Evolutionary conservation across 2,888 invertebrate genomes (phyloP).

Genomic region (Erebia ligea): DNA sequence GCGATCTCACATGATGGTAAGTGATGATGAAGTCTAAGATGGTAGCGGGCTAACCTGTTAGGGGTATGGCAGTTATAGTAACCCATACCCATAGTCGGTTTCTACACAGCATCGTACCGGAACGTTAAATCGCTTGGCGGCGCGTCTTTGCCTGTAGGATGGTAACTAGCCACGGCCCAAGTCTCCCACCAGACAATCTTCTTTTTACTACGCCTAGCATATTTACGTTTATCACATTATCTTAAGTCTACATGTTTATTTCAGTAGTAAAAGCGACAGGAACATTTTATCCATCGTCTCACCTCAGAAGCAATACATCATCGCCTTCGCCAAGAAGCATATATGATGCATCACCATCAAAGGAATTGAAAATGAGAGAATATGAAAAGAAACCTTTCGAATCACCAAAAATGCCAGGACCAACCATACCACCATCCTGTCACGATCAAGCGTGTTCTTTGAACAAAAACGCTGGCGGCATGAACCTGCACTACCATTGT

Average conservation of each 20-base stretch:
- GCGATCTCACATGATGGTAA: too few relatives aligned
- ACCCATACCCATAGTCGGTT: too few relatives aligned
- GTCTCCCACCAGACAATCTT: too few relatives aligned
- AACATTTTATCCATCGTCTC: conserved; percentile 94
- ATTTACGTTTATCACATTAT: conserved; percentile 22
- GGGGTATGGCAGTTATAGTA: too few relatives aligned
- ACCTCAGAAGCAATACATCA: conserved; percentile 81
- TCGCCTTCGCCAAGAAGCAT: conserved; percentile 80
- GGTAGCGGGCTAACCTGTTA: too few relatives aligned
- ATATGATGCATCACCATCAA: conserved; percentile 81
- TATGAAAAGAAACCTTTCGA: conserved; percentile 71
- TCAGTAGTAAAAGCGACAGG: conserved; percentile 96
- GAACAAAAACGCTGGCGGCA: conserved; percentile 74
- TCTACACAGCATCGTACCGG: too few relatives aligned
- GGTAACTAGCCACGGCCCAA: too few relatives aligned
- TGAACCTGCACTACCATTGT: conserved; percentile 78
- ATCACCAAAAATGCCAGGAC: conserved; percentile 63
- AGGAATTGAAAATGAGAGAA: conserved; percentile 75
- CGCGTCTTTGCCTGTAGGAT: too few relatives aligned
- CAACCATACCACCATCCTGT: conserved; percentile 82
- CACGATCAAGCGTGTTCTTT: conserved; percentile 80
- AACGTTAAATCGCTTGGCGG: too few relatives aligned
- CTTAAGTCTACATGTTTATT: conserved; percentile 65
- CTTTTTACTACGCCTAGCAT: neutral
- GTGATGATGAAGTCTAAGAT: too few relatives aligned